A percentile compares a stretch with the other conserved stretches of the same genome.
Evolutionary conservation across 2,797 vertebrate genomes (phyloP).

Genomic region (Notolepis coatsorum): DNA sequence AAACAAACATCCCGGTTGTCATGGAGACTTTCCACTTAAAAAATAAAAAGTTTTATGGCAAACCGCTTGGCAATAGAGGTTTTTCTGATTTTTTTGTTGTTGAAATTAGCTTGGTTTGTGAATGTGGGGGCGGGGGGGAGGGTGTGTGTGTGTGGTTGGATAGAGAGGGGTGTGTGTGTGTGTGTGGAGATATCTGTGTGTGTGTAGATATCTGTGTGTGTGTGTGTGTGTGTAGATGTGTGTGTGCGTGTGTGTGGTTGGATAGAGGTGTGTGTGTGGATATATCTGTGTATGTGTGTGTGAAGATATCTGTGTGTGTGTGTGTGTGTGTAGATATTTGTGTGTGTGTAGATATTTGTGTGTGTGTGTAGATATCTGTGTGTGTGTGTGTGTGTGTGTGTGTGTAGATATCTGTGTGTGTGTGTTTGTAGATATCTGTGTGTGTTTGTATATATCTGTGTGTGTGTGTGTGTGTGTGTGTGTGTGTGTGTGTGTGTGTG

Average conservation of each 20-base stretch:
- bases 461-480: conserved; percentile 42
- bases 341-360: conserved; percentile 22
- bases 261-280: conserved; percentile 34
- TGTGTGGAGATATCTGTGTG: conserved; percentile 1
- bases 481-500: conserved; percentile 3
- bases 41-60: too few species aligned
- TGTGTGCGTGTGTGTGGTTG: not conserved
- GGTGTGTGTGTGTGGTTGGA: conserved; percentile 3
- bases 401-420: not conserved
- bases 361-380: conserved; percentile 15
- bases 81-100: too few species aligned
- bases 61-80: too few species aligned
- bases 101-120: too few species aligned
- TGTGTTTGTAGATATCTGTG: too few species aligned
- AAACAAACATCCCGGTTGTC: too few species aligned
- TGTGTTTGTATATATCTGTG: too few species aligned
- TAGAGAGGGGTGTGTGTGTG: not conserved
- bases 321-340: conserved; percentile 38
- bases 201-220: conserved; percentile 5
- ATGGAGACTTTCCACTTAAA: too few species aligned
- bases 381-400: conserved; percentile 12
- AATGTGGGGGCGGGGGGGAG: conserved; percentile 43
- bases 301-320: conserved; percentile 14
- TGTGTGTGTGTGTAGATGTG: conserved; percentile 39
- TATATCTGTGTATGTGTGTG: conserved; percentile 1